Percentiles rank a stretch among this genome's conserved stretches.
Conservation (phyloP, 2,888 invertebrate species). For the Chalcosyrphus nemorum region DNA sequence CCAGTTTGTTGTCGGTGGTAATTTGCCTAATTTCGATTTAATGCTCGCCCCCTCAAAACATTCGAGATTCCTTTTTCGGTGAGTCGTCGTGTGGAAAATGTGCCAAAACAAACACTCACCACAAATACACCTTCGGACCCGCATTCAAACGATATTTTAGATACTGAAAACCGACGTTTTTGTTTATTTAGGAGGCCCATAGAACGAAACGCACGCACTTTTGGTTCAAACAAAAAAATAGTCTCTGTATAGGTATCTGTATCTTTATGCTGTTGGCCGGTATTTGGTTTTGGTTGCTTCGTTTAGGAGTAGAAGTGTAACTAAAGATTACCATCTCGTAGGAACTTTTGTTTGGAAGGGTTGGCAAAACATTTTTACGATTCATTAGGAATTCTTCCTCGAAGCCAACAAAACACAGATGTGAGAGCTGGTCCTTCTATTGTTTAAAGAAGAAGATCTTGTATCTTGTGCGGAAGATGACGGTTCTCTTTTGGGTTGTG, state of each 20-base stretch:
- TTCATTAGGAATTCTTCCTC: slow-evolving; percentile 42
- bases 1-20: slow-evolving; percentile 47
- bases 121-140: slow-evolving; percentile 44
- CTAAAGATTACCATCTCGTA: slow-evolving; percentile 21
- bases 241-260: neutral
- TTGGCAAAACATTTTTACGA: slow-evolving; percentile 50
- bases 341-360: slow-evolving; percentile 43
- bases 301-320: neutral
- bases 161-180: slow-evolving; percentile 1
- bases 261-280: neutral
- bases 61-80: neutral
- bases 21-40: slow-evolving; percentile 58
- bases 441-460: slow-evolving; percentile 22
- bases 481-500: neutral
- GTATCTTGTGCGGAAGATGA: neutral
- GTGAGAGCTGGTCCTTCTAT: slow-evolving; percentile 16
- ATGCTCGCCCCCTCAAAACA: slow-evolving; percentile 33
- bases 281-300: too few relatives aligned
- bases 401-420: slow-evolving; percentile 49
- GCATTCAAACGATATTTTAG: neutral
- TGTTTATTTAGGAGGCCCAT: slow-evolving; percentile 43
- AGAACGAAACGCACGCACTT: slow-evolving; percentile 22
- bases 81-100: slow-evolving; percentile 45
- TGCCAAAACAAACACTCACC: slow-evolving; percentile 57
- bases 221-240: slow-evolving; percentile 10